A percentile compares a stretch with the other conserved stretches of the same genome.
These are phyloP conservation scores for Amazona vittata DNA, from an alignment of 2,113 vertebrate species.

Conservation along the genomic window DNA sequence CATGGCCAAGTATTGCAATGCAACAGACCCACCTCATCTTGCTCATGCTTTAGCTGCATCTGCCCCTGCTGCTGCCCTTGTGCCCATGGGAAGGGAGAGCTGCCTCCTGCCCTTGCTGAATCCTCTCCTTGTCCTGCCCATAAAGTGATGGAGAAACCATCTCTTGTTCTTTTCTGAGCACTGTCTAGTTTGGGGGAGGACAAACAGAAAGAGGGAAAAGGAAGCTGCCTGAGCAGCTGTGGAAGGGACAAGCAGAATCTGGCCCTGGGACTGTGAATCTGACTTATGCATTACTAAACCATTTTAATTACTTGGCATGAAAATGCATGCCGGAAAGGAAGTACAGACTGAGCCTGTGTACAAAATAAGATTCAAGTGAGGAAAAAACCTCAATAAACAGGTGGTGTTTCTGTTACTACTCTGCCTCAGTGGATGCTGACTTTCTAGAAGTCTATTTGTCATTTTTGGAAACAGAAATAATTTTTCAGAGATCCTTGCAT, in stretches of 20 bases:
- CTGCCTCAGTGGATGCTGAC: background rate
- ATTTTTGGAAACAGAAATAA: background rate
- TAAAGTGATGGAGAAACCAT: background rate
- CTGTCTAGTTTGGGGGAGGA: background rate
- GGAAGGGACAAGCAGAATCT: background rate
- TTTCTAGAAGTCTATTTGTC: background rate
- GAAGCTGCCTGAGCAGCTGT: background rate
- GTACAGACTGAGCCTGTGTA: background rate
- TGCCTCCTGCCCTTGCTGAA: background rate
- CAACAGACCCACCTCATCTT: background rate
- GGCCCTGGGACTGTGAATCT: background rate
- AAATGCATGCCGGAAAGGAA: background rate
- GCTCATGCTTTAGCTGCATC: background rate
- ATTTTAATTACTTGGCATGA: background rate
- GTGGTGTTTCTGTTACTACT: background rate
- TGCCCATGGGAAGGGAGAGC: rapidly evolving
- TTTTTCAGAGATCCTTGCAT: background rate
- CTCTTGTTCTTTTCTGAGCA: background rate
- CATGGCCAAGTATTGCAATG: rapidly evolving
- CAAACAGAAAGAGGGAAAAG: background rate
- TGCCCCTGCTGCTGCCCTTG: background rate
- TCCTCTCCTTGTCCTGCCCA: background rate
- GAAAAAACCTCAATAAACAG: background rate
- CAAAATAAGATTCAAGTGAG: background rate
- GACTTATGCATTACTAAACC: background rate